phyloP scores from a whole-genome alignment of 2,797 vertebrate species.

The Bradypodion pumilum region DNA sequence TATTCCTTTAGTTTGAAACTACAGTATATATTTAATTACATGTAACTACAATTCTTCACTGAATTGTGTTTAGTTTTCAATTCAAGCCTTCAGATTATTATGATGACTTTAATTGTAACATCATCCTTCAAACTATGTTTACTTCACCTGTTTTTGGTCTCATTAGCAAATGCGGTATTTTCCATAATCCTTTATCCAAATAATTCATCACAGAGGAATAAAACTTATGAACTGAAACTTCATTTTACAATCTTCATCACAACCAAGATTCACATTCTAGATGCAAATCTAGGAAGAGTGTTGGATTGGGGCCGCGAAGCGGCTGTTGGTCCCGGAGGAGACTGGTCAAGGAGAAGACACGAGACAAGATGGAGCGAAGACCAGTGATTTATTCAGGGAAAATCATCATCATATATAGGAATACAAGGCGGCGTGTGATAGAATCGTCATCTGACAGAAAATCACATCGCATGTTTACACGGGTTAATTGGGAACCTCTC shows the following conservation, averaged over 20 bases:
- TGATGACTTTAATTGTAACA: constrained; percentile 1
- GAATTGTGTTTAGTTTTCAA: constrained; percentile 17
- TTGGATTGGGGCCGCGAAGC: too few relatives aligned
- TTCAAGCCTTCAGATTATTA: constrained; percentile 16
- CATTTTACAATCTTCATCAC: background rate
- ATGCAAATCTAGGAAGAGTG: constrained; percentile 11
- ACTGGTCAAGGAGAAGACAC: too few relatives aligned
- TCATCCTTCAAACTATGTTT: constrained; percentile 1
- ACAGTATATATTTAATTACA: constrained; percentile 3
- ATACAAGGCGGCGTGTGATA: too few relatives aligned
- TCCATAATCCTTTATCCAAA: constrained; percentile 21
- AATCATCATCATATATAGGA: too few relatives aligned
- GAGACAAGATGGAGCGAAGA: too few relatives aligned
- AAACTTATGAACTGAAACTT: background rate
- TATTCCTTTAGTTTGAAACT: background rate
- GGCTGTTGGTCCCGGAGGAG: too few relatives aligned
- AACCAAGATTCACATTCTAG: constrained; percentile 1
- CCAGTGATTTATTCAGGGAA: too few relatives aligned
- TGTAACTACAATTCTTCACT: background rate
- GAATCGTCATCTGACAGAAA: too few relatives aligned
- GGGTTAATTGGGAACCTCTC: too few relatives aligned
- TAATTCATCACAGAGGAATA: constrained; percentile 13
- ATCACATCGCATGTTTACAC: too few relatives aligned
- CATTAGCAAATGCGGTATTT: constrained; percentile 1
- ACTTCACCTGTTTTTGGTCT: constrained; percentile 10